A percentile compares a stretch with the other conserved stretches of the same genome.
phyloP scores from a whole-genome alignment of 1,140 invertebrate species.

The Heliothis virescens region DNA sequence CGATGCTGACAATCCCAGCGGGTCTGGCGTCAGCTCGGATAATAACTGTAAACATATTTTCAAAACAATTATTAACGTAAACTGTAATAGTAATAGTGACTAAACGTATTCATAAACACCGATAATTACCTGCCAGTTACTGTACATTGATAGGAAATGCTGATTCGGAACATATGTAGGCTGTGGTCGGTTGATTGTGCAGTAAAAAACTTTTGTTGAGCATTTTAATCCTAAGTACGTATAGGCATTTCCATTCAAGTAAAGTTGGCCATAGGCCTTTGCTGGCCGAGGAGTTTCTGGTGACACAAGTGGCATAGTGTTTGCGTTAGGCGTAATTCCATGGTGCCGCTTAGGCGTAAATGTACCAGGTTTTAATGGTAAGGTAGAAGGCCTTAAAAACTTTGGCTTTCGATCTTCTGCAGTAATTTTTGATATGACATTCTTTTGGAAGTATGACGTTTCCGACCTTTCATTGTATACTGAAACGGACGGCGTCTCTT shows the following conservation, averaged over 20 bases:
- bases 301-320: conserved; percentile 92
- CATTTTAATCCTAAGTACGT: conserved; percentile 96
- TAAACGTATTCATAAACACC: conserved; percentile 27
- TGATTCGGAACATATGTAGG: conserved; percentile 97
- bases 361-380: conserved; percentile 93
- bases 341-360: conserved; percentile 92
- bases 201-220: conserved; percentile 96
- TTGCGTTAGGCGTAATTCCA: conserved; percentile 91
- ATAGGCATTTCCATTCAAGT: conserved; percentile 96
- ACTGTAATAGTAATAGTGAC: conserved; percentile 43
- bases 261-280: conserved; percentile 95
- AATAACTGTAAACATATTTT: conserved; percentile 87
- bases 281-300: conserved; percentile 96
- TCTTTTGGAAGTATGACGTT: conserved; percentile 84
- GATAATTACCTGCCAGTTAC: conserved; percentile 94
- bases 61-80: conserved; percentile 56
- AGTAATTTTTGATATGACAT: conserved; percentile 60
- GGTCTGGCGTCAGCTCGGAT: conserved; percentile 90
- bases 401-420: conserved; percentile 86
- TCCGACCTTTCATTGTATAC: conserved; percentile 80
- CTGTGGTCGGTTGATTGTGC: conserved; percentile 96
- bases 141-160: conserved; percentile 98
- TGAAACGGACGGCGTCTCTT: conserved; percentile 60
- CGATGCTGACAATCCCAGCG: conserved; percentile 89
- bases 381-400: conserved; percentile 92